Base-by-base conservation (phyloP, 1,140 invertebrate genomes). In the Cotesia chilonis region DNA sequence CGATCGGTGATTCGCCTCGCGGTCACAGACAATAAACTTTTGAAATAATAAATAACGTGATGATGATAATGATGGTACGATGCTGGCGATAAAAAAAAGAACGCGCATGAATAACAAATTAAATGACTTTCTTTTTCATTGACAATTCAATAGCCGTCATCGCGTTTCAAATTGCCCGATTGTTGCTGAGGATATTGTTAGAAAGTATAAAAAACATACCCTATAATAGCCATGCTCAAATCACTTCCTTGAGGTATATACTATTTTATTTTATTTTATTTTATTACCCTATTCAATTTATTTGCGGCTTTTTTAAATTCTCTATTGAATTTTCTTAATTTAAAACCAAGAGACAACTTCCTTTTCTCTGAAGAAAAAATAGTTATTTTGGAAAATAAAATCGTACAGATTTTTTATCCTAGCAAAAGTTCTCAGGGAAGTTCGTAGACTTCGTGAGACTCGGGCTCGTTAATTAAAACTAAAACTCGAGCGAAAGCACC, bases 381-480 rank as follows among this genome's bases (percentile, higher is more conserved):
- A 7, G 10, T 28, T 20, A 20, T 59, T 59, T 59, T 28, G 60
- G 36, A 63, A 63, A 63, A 35, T 37, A 20, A 64, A 65, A 71
- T 60, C 37, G 28, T 38, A 7, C 20, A 10, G 35, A 55, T 37
- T 57, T 74, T 71, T 17, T 20, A 17, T 55, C 54, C 20, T 73
- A 63, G 20, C 47, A 47, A 17, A 47, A 75, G 73, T 79, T 80
- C 78, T 78, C 78, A 80, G 37, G 78, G 77, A 80, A 80, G 77
- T 78, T 55, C 74, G 65, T 70, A 74, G 69, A 67, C 66, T 74
- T 71, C 78, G 78, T 80, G 78, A 76, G 78, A 80, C 68, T 74
- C 54, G 69, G 76, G 60, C 75, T 80, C 76, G 73, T 80, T 80
- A 80, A 80, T 80, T 78, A 80, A 75, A 77, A 77, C 68, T 74